phyloP scores from a whole-genome alignment of 2,113 vertebrate genomes.

The Orthochromis malagaraziensis region DNA sequence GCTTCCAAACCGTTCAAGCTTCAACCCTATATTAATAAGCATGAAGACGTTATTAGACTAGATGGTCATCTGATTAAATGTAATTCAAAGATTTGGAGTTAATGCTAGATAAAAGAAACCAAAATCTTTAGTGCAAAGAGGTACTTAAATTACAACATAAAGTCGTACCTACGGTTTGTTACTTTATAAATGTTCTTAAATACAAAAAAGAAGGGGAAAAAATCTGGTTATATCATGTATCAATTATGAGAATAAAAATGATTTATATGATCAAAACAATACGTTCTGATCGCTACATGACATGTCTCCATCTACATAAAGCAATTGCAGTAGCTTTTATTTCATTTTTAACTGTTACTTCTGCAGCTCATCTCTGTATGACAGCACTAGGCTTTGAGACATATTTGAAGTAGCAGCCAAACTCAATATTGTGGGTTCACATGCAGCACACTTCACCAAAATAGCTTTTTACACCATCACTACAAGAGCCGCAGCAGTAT shows the following conservation, averaged over 20 bases:
- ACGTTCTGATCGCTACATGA: not conserved
- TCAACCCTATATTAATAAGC: not conserved
- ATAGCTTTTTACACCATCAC: not conserved
- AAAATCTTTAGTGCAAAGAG: not conserved
- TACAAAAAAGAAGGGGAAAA: not conserved
- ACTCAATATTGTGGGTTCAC: not conserved
- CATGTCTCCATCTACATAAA: not conserved
- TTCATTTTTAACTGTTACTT: not conserved
- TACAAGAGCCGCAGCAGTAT: not conserved
- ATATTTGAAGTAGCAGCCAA: not conserved
- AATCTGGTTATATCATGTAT: not conserved
- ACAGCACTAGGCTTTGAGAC: not conserved
- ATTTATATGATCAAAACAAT: not conserved
- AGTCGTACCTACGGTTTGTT: rapidly evolving
- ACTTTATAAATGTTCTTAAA: not conserved
- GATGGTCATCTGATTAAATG: not conserved
- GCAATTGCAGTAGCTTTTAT: not conserved
- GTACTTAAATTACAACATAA: not conserved
- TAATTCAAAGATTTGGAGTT: not conserved
- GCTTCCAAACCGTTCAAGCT: not conserved
- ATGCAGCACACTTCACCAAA: not conserved
- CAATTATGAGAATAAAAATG: not conserved
- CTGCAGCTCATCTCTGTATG: not conserved
- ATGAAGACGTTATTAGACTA: not conserved
- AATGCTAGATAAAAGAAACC: not conserved